Base-by-base conservation (phyloP, 2,888 invertebrate species). In the Cryptophagus acutangulus region DNA sequence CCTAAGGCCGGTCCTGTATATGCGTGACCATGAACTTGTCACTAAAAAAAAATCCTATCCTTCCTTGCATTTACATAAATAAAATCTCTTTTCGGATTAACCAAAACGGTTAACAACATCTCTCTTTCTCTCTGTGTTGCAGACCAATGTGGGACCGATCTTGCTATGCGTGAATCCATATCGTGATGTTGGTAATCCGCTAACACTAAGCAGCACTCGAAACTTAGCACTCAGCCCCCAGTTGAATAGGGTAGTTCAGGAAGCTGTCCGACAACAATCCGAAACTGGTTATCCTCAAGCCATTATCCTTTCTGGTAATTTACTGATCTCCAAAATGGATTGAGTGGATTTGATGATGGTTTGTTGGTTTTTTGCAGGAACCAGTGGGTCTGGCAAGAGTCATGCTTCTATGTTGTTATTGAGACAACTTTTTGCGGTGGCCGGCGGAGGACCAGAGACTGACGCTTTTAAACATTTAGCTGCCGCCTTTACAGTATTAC, bases 251-350 rank as follows among this genome's bases (percentile, higher is more conserved):
- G 87, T 93, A 39, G 91, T 93, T 40, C 86, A 87, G 71, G 91
- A 91, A 74, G 91, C 92, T 33, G 89, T 93, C 54, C 77, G 91
- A 49, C 92, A 92, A 71, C 92, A 93, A 72, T 87, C 88, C 40
- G 94, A 94, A 75, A 90, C 91, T 51, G 93, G 93, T 55, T 93
- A 92, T 72, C 93, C 93, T 41, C 94, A 94, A 72, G 92, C 93
- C 55, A 88, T 94, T 61, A 91, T 94, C 52, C 77, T 93, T 40
- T 93, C 88, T 49, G 91, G 90, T 78, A 61, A 58, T 40, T 26
- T n/a, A n/a, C n/a, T n/a, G n/a, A n/a, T n/a, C n/a, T 31, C 4
- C 31, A 15, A 31, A 31, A 51, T 41, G 26, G n/a, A 26, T 26
- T 26, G 12, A 26, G 10, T 26, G 9, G 9, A 28, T 39, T 29